A percentile compares a stretch with the other conserved stretches of the same genome.
phyloP scores from a whole-genome alignment of 2,888 invertebrate species.

The Lasioglossum leucozonium region DNA sequence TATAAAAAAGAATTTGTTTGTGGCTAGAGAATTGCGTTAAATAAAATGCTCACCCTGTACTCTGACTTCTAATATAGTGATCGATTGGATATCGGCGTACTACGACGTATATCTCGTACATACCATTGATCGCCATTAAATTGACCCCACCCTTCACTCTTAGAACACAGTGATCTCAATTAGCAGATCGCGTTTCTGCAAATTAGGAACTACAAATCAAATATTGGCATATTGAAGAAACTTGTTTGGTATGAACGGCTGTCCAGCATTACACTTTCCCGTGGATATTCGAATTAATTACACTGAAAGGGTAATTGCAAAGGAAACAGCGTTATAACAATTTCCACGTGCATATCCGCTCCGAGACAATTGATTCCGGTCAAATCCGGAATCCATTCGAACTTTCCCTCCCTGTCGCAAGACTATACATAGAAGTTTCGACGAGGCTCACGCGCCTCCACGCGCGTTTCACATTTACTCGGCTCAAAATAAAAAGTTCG shows the following conservation, averaged over 20 bases:
- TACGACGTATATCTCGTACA: neutral
- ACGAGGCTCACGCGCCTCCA: conserved; percentile 4
- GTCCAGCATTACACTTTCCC: no score
- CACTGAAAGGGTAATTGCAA: neutral
- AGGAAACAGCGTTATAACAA: neutral
- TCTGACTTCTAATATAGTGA: neutral
- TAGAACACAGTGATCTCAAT: neutral
- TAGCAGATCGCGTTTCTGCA: neutral
- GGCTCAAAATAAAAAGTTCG: conserved; percentile 2
- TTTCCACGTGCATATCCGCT: neutral
- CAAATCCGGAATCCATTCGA: conserved; percentile 12
- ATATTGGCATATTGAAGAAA: neutral
- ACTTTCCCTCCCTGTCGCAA: conserved; percentile 24
- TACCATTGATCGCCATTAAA: neutral
- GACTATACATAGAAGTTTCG: conserved; percentile 12
- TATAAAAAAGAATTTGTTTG: neutral
- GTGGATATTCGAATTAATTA: neutral
- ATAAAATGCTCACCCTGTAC: neutral
- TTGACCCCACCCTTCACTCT: neutral
- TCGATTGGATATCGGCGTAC: neutral
- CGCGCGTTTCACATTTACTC: conserved; percentile 29
- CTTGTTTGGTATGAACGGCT: neutral
- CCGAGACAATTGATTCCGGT: conserved; percentile 9
- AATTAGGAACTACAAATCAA: neutral
- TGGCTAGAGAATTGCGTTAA: neutral